Percentiles rank a stretch among this genome's conserved stretches.
phyloP scores from a whole-genome alignment of 1,140 invertebrate genomes.

The Drosophila tristis region DNA sequence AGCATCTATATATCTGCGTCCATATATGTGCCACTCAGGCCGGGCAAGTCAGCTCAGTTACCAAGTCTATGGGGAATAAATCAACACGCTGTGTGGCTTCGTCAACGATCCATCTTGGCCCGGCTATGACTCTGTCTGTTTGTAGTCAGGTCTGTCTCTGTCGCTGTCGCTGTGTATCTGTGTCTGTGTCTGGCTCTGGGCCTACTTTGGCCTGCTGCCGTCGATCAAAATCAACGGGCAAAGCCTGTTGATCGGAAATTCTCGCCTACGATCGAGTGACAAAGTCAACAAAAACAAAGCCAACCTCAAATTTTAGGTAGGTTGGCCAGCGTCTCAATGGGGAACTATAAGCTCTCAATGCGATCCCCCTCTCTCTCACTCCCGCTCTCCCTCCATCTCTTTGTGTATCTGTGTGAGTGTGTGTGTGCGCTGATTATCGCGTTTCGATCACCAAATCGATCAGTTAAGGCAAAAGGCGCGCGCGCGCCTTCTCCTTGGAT shows the following conservation, averaged over 20 bases:
- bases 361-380: not conserved
- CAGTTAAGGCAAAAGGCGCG: slow-evolving; percentile 72
- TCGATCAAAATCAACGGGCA: slow-evolving; percentile 63
- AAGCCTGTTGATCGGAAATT: slow-evolving; percentile 79
- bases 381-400: not conserved
- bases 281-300: slow-evolving; percentile 59
- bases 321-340: slow-evolving; percentile 69
- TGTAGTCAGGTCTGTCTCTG: slow-evolving; percentile 1
- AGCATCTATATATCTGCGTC: slow-evolving; percentile 15
- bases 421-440: slow-evolving; percentile 61
- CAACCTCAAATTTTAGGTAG: slow-evolving; percentile 62
- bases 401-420: not conserved
- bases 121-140: slow-evolving; percentile 15
- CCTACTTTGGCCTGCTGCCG: slow-evolving; percentile 71
- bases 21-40: slow-evolving; percentile 35
- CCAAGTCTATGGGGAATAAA: slow-evolving; percentile 79
- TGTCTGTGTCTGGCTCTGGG: slow-evolving; percentile 37
- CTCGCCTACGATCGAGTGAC: slow-evolving; percentile 80
- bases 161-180: not conserved
- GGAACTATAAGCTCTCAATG: slow-evolving; percentile 41
- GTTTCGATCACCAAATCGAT: slow-evolving; percentile 72
- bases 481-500: slow-evolving; percentile 60
- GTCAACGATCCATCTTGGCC: slow-evolving; percentile 80
- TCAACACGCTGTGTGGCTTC: slow-evolving; percentile 84
- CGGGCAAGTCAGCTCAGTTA: slow-evolving; percentile 40